A percentile compares a stretch with the other conserved stretches of the same genome.
phyloP scores from a whole-genome alignment of 2,113 vertebrate species.

The Ptychochromis oligacanthus region DNA sequence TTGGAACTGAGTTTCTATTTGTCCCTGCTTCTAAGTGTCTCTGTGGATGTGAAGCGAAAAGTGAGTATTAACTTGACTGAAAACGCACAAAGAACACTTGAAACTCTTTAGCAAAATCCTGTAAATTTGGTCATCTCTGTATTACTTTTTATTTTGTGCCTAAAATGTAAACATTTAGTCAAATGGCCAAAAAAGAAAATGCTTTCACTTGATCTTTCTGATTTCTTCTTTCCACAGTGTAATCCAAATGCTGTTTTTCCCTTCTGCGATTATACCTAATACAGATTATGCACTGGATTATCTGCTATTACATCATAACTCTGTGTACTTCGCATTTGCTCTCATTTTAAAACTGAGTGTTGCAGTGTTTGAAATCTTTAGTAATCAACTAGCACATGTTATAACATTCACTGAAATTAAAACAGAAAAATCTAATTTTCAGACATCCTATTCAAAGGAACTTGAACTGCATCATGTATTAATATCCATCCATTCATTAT shows the following conservation, averaged over 20 bases:
- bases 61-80: slow-evolving; percentile 75
- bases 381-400: not conserved
- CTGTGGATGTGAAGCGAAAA: slow-evolving; percentile 92
- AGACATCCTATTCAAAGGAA: not conserved
- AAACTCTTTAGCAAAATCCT: not conserved
- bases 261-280: not conserved
- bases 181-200: not conserved
- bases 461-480: not conserved
- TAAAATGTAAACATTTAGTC: not conserved
- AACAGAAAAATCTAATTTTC: not conserved
- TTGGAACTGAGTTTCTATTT: slow-evolving; percentile 90
- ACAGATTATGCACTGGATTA: slow-evolving; percentile 29
- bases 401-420: not conserved
- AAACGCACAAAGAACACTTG: not conserved
- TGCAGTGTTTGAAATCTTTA: not conserved
- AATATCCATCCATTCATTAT: not conserved
- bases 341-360: not conserved
- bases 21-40: slow-evolving; percentile 87
- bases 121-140: not conserved
- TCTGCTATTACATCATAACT: slow-evolving; percentile 27
- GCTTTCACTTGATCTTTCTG: not conserved
- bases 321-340: not conserved
- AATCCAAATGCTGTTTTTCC: slow-evolving; percentile 35
- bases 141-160: not conserved
- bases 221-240: not conserved